Evolutionary conservation across 2,113 vertebrate species (phyloP).

Genomic region (Scytalopus superciliaris): DNA sequence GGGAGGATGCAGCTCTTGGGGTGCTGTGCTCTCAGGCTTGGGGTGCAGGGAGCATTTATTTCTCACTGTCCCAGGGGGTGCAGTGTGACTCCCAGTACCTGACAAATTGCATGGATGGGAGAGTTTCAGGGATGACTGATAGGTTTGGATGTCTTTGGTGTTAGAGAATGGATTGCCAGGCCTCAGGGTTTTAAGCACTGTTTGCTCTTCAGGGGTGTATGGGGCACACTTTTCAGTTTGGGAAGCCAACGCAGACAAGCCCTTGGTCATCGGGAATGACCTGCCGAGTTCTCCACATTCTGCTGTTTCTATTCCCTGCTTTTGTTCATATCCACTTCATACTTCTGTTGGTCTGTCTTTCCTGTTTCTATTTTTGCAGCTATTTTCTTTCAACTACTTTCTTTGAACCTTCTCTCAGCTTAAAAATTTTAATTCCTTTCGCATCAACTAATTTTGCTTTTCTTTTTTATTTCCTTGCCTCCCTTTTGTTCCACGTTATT

Average conservation of each 20-base stretch:
- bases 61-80: not conserved
- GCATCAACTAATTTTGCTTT: not conserved
- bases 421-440: not conserved
- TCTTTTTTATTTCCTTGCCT: not conserved
- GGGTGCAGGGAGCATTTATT: not conserved
- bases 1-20: not conserved
- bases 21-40: not conserved
- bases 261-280: not conserved
- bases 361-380: not conserved
- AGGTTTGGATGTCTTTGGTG: not conserved
- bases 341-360: not conserved
- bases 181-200: not conserved
- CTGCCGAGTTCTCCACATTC: not conserved
- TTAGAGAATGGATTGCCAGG: not conserved
- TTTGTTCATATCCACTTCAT: not conserved
- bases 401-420: not conserved
- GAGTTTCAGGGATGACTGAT: not conserved
- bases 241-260: not conserved
- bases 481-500: not conserved
- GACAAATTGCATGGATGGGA: not conserved
- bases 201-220: not conserved
- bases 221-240: rapidly evolving
- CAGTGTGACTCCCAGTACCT: not conserved
- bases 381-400: not conserved
- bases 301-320: not conserved